A percentile compares a stretch with the other conserved stretches of the same genome.
phyloP scores from a whole-genome alignment of 1,140 invertebrate genomes.

The Drosophila sp. region DNA sequence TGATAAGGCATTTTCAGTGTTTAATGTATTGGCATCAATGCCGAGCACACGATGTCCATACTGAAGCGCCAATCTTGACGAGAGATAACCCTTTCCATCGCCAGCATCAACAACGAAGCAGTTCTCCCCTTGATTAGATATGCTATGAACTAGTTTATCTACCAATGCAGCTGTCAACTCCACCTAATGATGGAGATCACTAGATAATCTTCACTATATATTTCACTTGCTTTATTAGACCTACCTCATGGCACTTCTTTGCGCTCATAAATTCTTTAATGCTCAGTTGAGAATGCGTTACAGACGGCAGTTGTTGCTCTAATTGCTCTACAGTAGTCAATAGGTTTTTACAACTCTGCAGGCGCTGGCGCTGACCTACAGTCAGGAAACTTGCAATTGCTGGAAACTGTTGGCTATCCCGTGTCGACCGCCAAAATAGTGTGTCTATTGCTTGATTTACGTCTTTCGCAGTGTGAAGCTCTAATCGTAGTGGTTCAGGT shows the following conservation, averaged over 20 bases:
- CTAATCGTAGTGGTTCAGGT: slow-evolving; percentile 85
- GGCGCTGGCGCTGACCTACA: slow-evolving; percentile 26
- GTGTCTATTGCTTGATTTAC: slow-evolving; percentile 61
- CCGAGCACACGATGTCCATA: slow-evolving; percentile 91
- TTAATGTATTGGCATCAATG: slow-evolving; percentile 89
- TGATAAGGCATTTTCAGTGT: slow-evolving; percentile 88
- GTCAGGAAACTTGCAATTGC: slow-evolving; percentile 71
- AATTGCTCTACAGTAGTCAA: slow-evolving; percentile 79
- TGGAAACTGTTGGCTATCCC: slow-evolving; percentile 21
- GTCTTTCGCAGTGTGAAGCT: slow-evolving; percentile 80
- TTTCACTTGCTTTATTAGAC: background rate
- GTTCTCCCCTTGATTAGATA: slow-evolving; percentile 38
- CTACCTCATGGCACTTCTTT: slow-evolving; percentile 94
- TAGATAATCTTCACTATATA: background rate
- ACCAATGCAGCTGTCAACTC: slow-evolving; percentile 86
- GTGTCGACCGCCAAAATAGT: slow-evolving; percentile 59
- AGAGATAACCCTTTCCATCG: slow-evolving; percentile 94
- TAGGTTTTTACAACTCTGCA: slow-evolving; percentile 83
- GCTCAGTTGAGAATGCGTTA: slow-evolving; percentile 70
- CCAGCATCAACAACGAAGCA: slow-evolving; percentile 91
- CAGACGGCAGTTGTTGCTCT: slow-evolving; percentile 41
- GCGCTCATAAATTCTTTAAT: slow-evolving; percentile 89
- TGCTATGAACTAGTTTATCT: slow-evolving; percentile 59
- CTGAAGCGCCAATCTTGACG: slow-evolving; percentile 89
- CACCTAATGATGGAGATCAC: slow-evolving; percentile 78